Conservation (phyloP, 2,797 vertebrate species). For the Lophotriccus pileatus region DNA sequence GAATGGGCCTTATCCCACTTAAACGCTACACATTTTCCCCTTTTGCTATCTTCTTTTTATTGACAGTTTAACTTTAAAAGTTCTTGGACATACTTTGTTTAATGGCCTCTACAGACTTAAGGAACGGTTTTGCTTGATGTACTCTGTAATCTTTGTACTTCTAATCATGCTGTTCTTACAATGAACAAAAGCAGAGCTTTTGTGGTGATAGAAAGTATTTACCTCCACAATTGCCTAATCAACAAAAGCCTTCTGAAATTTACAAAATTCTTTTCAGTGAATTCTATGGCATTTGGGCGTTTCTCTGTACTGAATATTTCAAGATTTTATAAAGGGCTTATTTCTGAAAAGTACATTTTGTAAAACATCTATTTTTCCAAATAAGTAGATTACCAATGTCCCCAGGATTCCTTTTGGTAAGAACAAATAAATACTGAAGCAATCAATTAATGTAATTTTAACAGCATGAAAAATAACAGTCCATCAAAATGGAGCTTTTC, state of each 20-base stretch:
- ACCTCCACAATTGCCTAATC: background rate
- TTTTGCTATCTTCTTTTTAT: background rate
- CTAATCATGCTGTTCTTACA: background rate
- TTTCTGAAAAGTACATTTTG: background rate
- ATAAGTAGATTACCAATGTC: background rate
- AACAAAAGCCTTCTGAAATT: slow-evolving; percentile 7
- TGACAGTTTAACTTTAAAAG: background rate
- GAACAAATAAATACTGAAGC: background rate
- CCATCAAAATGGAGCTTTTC: background rate
- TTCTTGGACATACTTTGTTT: background rate
- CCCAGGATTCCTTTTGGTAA: background rate
- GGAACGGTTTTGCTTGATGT: background rate
- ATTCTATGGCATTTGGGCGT: background rate
- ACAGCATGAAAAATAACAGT: slow-evolving; percentile 8
- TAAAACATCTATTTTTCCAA: background rate
- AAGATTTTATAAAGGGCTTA: background rate
- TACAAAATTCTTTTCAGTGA: background rate
- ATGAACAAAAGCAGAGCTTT: background rate
- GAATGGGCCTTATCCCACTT: background rate
- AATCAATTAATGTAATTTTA: background rate
- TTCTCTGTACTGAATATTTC: background rate
- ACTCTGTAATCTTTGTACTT: background rate
- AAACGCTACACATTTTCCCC: background rate
- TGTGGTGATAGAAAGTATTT: background rate
- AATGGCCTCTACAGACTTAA: background rate